Conservation (phyloP, 1,140 invertebrate species). For the Brachionus koreanus region DNA sequence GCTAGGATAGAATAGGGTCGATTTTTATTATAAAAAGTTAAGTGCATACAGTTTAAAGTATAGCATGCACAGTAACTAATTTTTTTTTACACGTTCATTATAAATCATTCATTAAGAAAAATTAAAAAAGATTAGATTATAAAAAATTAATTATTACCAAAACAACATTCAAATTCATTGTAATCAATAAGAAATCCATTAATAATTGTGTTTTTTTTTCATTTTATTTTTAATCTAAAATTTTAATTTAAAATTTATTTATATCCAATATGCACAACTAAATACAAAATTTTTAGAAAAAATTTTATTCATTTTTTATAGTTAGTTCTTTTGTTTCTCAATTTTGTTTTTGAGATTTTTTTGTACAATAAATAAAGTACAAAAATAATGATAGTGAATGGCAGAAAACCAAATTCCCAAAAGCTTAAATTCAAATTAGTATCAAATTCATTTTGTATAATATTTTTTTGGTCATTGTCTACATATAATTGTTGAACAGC, state of each 20-base stretch:
- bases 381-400: not conserved
- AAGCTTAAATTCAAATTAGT: not conserved
- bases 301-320: slow-evolving; percentile 1
- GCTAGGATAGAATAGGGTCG: too few species aligned
- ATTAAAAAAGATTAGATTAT: too few species aligned
- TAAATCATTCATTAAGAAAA: too few species aligned
- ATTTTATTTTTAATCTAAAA: too few species aligned
- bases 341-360: not conserved
- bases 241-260: not conserved
- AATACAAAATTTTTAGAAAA: not conserved
- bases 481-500: not conserved
- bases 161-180: too few species aligned
- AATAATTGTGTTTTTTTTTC: too few species aligned
- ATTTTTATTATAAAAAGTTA: too few species aligned
- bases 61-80: too few species aligned
- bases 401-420: not conserved
- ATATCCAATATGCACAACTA: not conserved
- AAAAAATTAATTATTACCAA: too few species aligned
- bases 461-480: not conserved
- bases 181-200: too few species aligned
- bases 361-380: not conserved
- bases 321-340: not conserved
- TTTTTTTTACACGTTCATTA: too few species aligned
- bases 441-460: not conserved
- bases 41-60: too few species aligned